phyloP scores from a whole-genome alignment of 64 coral and sea anemone species.

The Porites lutea region DNA sequence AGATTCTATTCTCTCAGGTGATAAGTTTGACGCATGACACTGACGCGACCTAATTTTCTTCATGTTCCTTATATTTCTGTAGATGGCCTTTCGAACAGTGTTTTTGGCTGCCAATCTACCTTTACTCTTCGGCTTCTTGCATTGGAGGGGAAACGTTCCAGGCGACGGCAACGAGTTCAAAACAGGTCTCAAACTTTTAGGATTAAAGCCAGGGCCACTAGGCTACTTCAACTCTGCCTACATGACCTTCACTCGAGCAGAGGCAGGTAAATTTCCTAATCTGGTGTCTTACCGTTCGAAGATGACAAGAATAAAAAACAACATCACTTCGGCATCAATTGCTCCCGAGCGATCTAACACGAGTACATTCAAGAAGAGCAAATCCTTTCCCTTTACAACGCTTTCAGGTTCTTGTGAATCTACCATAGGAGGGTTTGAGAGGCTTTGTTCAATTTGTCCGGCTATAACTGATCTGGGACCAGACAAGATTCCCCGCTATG shows the following conservation, averaged over 20 bases:
- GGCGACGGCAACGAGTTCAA: not conserved
- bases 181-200: not conserved
- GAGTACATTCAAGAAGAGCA: too few relatives aligned
- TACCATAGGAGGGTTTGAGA: not conserved
- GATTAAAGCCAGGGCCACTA: not conserved
- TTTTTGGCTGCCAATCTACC: not conserved
- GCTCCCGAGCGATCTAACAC: too few relatives aligned
- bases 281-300: not conserved
- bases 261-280: conserved; percentile 2
- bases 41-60: too few relatives aligned
- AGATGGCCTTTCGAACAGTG: conserved; percentile 11
- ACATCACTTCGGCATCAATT: too few relatives aligned
- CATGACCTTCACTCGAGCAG: conserved; percentile 4
- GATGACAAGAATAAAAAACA: not conserved
- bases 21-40: too few relatives aligned
- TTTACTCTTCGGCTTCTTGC: not conserved
- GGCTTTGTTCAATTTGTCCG: conserved; percentile 34
- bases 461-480: conserved; percentile 51
- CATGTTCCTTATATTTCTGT: not conserved
- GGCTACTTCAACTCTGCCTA: conserved; percentile 17
- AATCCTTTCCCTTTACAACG: not conserved
- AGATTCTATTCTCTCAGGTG: too few relatives aligned
- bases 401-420: not conserved
- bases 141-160: not conserved
- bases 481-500: conserved; percentile 28